Evolutionary conservation across 2,113 vertebrate species (phyloP), one percentile per base, ranked within the genome.

Genomic region (Myotis yumanensis): DNA sequence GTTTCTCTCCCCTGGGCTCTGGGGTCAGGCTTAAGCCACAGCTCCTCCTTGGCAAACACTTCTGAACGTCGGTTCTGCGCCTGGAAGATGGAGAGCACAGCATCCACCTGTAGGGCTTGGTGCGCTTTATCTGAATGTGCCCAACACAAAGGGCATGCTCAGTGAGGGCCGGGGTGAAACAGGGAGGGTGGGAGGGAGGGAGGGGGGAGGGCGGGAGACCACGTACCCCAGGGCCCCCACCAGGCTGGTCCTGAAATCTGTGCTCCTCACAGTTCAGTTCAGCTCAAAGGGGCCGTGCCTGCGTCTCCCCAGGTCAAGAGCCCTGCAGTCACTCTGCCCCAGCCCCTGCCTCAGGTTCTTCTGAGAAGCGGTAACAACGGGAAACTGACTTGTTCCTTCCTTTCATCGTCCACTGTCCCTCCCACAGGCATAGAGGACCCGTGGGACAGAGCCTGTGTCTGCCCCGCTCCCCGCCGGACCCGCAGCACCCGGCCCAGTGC

Each of bases 381-480:
- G 51, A 69, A 37, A 14, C 0, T 0, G 72, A 35, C 51, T 15
- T 6, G 1, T 11, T 17, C 20, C 1, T 35, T 51, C 37, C 0
- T 30, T 28, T n/a, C 1, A 18, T 8, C 15, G 15, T 23, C 68
- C 22, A 25, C 35, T 14, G 22, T 69, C 66, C 43, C 18, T 51
- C 89, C 37, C 59, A 32, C 0, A 16, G 35, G 62, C 51, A 17
- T 0, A 46, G 52, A 80, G 3, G 40, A 32, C 66, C 77, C 25
- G 0, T 0, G 9, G 51, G 35, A 3, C 11, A 37, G 57, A 37
- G 15, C 0, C 35, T 4, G 11, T 4, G 25, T 14, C 54, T 40
- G 10, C 20, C 84, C 48, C 0, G 0, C 16, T 11, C 59, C 59
- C 37, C 14, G 40, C 66, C 22, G 7, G 40, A 11, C 5, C 83